phyloP scores from a whole-genome alignment of 1,140 invertebrate species.

The Sinonovacula constricta region DNA sequence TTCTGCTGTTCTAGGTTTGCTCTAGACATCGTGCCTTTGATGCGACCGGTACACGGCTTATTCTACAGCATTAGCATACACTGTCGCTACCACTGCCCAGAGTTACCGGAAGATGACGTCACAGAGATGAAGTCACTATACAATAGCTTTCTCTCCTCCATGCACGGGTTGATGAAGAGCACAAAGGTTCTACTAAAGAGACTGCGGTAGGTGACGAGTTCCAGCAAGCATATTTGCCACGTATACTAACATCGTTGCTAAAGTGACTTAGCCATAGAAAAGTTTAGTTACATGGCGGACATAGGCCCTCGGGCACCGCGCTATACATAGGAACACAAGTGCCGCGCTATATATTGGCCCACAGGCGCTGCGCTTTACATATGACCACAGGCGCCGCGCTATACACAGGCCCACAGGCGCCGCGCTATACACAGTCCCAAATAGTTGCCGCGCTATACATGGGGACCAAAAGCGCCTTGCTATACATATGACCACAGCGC shows the following conservation, averaged over 20 bases:
- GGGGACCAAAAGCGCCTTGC: too few species aligned
- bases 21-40: slow-evolving; percentile 54
- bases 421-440: too few species aligned
- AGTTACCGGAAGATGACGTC: slow-evolving; percentile 45
- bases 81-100: slow-evolving; percentile 57
- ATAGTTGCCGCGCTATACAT: too few species aligned
- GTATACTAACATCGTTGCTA: background rate
- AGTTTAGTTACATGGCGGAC: too few species aligned
- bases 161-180: slow-evolving; percentile 54
- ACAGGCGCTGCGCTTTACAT: too few species aligned
- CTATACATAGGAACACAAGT: too few species aligned
- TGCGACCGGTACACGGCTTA: slow-evolving; percentile 57
- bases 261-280: too few species aligned
- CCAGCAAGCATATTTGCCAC: background rate
- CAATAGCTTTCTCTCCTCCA: slow-evolving; percentile 52
- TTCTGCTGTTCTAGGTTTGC: slow-evolving; percentile 56
- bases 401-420: too few species aligned
- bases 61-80: slow-evolving; percentile 60
- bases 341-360: too few species aligned
- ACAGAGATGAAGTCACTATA: slow-evolving; percentile 48
- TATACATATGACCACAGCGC: too few species aligned
- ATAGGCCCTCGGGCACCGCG: too few species aligned
- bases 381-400: too few species aligned
- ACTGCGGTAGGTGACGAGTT: slow-evolving; percentile 41
- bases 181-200: slow-evolving; percentile 60